Evolutionary conservation across 2,888 invertebrate species (phyloP).

Genomic region (Himalopsyche japonica): DNA sequence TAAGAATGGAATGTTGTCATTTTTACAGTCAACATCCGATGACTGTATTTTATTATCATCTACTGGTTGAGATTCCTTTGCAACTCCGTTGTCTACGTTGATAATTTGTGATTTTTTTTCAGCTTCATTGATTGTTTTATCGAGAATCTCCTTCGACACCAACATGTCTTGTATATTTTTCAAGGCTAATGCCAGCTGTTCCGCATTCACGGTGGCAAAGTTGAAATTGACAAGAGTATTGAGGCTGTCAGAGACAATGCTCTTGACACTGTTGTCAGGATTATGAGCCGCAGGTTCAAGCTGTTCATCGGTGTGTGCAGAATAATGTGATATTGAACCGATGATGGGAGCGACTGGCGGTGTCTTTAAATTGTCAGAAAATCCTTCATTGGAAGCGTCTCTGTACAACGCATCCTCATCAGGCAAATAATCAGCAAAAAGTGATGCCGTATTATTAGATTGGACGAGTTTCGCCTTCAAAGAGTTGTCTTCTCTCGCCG

Average conservation of each 20-base stretch:
- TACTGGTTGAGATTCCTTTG: conserved; percentile 44
- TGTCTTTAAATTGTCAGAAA: conserved; percentile 17
- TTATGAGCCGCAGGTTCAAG: neutral
- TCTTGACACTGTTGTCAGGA: neutral
- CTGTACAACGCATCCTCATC: conserved; percentile 58
- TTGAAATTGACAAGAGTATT: conserved; percentile 45
- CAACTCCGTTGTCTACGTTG: conserved; percentile 51
- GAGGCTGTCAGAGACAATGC: neutral
- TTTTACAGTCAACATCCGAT: conserved; percentile 44
- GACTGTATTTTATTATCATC: conserved; percentile 52
- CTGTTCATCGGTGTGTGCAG: neutral
- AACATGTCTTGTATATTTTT: conserved; percentile 54
- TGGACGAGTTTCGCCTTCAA: neutral
- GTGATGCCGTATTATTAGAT: neutral
- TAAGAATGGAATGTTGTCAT: conserved; percentile 56
- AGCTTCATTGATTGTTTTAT: conserved; percentile 41
- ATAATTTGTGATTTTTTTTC: conserved; percentile 42
- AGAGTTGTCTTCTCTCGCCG: neutral
- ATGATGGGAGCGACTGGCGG: conserved; percentile 30
- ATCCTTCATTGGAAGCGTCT: conserved; percentile 41
- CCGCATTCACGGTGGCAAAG: conserved; percentile 52
- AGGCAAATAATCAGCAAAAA: conserved; percentile 51
- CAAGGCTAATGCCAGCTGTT: conserved; percentile 52
- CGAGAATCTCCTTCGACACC: neutral
- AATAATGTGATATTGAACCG: conserved; percentile 6